Base-by-base conservation (phyloP, 2,888 invertebrate species). In the Macaria notata region DNA sequence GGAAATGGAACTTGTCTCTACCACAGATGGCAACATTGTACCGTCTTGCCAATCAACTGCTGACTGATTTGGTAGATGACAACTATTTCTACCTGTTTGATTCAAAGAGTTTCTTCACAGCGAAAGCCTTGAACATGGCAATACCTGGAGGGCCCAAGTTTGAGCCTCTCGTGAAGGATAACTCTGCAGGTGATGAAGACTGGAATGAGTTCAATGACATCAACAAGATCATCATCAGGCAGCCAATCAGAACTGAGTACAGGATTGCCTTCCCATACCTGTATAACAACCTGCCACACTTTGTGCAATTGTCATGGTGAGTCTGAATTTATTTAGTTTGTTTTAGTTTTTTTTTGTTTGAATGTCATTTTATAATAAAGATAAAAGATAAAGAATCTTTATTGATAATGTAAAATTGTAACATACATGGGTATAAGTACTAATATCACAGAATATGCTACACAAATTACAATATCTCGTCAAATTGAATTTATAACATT, bases 191-290 rank as follows among this genome's bases (percentile, higher is more conserved):
- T 1, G 99, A 99, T 91, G 99, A 99, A 90, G 99, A 99, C 84
- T 99, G 99, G 99, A 99, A 99, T 89, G 99, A 99, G 89, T 99
- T 99, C 79, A 99, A 99, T 91, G 99, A 99, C 79, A 99, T 99
- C 70, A 99, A 99, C 86, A 99, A 99, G 91, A 99, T 99, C 73
- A 99, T 99, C 65, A 99, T 99, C 71, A 93, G 99, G 6, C 99
- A 99, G 79, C 99, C 99, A 3, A 97, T 99, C 68, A 94, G 99
- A 64, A 99, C 99, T 0, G 99, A 99, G 86, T 99, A 99, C 84
- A 94, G 99, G 69, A 99, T 99, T 78, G 99, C 99, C 0, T 99
- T 99, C 87, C 99, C 99, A 0, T 99, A 99, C 86, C 92, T 99
- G 70, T 99, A 99, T 92, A 99, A 99, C 86, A 99, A 99, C 82